Conservation (phyloP, 1,140 invertebrate genomes). For the Nebria ingens region DNA sequence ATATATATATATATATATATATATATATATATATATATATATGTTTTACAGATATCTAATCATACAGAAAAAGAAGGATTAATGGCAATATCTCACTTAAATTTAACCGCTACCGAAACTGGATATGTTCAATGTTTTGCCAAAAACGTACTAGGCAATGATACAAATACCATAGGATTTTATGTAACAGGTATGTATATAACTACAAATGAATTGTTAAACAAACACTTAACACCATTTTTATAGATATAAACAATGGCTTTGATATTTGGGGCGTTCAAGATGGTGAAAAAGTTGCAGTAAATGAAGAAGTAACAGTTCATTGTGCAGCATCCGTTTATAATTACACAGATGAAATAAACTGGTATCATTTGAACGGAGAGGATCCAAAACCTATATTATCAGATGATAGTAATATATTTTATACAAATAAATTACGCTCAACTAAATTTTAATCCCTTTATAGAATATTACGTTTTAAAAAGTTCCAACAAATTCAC, state of each 20-base stretch:
- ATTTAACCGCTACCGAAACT: slow-evolving; percentile 24
- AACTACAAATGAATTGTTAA: slow-evolving; percentile 12
- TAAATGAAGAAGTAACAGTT: slow-evolving; percentile 40
- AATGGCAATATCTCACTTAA: background rate
- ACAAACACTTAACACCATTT: slow-evolving; percentile 14
- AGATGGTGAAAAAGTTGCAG: slow-evolving; percentile 32
- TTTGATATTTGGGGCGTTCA: slow-evolving; percentile 35
- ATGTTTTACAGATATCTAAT: background rate
- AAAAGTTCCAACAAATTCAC: slow-evolving; percentile 20
- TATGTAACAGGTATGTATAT: slow-evolving; percentile 18
- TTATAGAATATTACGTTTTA: background rate
- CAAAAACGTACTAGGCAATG: slow-evolving; percentile 24
- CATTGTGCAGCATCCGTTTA: slow-evolving; percentile 45
- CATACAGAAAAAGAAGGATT: background rate
- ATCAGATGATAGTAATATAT: no score
- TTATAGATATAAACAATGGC: slow-evolving; percentile 31
- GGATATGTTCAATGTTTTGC: slow-evolving; percentile 32
- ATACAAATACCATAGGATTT: slow-evolving; percentile 10
- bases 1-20: no score
- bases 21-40: background rate
- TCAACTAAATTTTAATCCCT: no score
- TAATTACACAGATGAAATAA: slow-evolving; percentile 36
- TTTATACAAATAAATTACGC: no score
- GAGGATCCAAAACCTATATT: no score
- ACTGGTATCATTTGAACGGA: slow-evolving; percentile 35